Evolutionary conservation across 1,140 invertebrate species (phyloP).

Genomic region (Bombus confusus): DNA sequence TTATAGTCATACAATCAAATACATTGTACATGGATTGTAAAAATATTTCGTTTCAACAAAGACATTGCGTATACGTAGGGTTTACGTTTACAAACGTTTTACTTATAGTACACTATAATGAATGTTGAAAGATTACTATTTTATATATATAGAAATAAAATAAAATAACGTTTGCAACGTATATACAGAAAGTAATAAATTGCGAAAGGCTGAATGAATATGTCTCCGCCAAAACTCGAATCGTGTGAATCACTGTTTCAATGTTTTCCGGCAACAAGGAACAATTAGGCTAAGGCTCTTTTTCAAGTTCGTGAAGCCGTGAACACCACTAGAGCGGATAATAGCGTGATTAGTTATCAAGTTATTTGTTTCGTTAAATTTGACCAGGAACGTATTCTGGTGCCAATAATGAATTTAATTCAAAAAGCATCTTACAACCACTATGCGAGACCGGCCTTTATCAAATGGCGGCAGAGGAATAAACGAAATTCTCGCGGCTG

Average conservation of each 20-base stretch:
- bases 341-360: background rate
- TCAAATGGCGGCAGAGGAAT: conserved; percentile 51
- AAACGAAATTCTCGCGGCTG: conserved; percentile 50
- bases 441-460: conserved; percentile 38
- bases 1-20: background rate
- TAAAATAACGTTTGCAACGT: background rate
- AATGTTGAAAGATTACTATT: no score
- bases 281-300: background rate
- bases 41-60: background rate
- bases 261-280: conserved; percentile 6
- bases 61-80: background rate
- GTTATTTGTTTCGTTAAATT: background rate
- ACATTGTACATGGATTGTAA: background rate
- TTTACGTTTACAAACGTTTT: conserved; percentile 12
- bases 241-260: background rate
- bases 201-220: background rate
- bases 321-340: background rate
- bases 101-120: background rate
- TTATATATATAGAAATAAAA: background rate
- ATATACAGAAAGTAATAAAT: background rate
- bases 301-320: background rate
- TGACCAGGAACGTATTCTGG: background rate
- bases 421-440: conserved; percentile 34
- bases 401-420: conserved; percentile 6
- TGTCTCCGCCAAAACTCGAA: background rate